Evolutionary conservation across 2,113 vertebrate species (phyloP).

Genomic region (Melanostigma gelatinosum): DNA sequence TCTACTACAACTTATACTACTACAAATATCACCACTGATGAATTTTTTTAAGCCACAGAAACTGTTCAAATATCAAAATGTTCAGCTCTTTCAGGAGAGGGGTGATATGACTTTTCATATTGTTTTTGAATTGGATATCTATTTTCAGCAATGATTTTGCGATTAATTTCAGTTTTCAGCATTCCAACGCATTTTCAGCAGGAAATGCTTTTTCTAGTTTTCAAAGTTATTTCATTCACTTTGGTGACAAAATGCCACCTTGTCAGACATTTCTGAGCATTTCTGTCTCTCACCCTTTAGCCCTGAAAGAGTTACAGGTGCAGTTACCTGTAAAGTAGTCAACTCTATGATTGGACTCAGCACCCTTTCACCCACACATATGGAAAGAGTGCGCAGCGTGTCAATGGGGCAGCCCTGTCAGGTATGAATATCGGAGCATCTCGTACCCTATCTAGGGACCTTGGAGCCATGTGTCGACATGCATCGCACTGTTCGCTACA

Average conservation of each 20-base stretch:
- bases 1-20: no score
- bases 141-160: no score
- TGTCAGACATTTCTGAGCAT: not conserved
- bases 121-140: no score
- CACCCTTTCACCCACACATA: constrained; percentile 74
- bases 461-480: constrained; percentile 83
- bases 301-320: constrained; percentile 22
- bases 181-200: no score
- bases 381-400: constrained; percentile 70
- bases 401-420: constrained; percentile 71
- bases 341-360: constrained; percentile 34
- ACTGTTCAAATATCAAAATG: no score
- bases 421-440: constrained; percentile 74
- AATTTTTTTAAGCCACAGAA: no score
- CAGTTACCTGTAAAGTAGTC: constrained; percentile 38
- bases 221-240: not conserved
- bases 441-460: constrained; percentile 77
- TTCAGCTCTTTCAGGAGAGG: no score
- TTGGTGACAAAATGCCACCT: not conserved
- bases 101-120: no score
- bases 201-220: no score
- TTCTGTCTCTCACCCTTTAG: constrained; percentile 22
- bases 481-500: constrained; percentile 83
- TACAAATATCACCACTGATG: no score
- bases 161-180: no score